Evolutionary conservation across 2,797 vertebrate genomes (phyloP).

Genomic region (Muscicapa comitata): DNA sequence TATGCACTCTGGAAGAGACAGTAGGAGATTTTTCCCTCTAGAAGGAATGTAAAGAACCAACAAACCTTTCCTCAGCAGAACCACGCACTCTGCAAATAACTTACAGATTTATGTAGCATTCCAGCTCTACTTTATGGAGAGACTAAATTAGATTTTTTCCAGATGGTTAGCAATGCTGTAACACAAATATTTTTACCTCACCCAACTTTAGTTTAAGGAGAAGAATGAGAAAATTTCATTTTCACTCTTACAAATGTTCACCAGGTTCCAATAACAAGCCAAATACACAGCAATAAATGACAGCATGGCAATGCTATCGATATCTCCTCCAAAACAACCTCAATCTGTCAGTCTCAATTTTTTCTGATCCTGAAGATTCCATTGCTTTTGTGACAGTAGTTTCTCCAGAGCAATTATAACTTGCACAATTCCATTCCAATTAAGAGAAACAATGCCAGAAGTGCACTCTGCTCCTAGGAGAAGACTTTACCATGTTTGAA

Average conservation of each 20-base stretch:
- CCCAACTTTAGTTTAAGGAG: not conserved
- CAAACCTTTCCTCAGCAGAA: not conserved
- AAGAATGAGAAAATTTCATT: not conserved
- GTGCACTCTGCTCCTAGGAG: not conserved
- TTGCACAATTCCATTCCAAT: conserved; percentile 45
- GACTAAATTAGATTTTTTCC: not conserved
- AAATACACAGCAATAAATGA: not conserved
- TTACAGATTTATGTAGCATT: not conserved
- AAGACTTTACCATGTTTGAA: not conserved
- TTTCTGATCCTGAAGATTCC: not conserved
- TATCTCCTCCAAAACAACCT: conserved; percentile 40
- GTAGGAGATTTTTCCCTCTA: not conserved
- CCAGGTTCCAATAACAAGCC: not conserved
- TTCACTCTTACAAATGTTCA: not conserved
- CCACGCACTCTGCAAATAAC: not conserved
- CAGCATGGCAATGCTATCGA: not conserved
- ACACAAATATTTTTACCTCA: not conserved
- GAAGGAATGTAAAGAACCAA: not conserved
- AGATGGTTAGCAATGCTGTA: conserved; percentile 5
- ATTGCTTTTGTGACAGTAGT: not conserved
- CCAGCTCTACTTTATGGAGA: not conserved
- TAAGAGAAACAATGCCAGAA: conserved; percentile 51
- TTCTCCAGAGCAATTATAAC: conserved; percentile 40
- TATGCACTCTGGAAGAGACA: not conserved
- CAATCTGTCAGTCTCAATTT: conserved; percentile 51